A percentile compares a stretch with the other conserved stretches of the same genome.
These are phyloP conservation scores for Glossophaga mutica DNA, from an alignment of 2,797 vertebrate species.

Conservation along the genomic window DNA sequence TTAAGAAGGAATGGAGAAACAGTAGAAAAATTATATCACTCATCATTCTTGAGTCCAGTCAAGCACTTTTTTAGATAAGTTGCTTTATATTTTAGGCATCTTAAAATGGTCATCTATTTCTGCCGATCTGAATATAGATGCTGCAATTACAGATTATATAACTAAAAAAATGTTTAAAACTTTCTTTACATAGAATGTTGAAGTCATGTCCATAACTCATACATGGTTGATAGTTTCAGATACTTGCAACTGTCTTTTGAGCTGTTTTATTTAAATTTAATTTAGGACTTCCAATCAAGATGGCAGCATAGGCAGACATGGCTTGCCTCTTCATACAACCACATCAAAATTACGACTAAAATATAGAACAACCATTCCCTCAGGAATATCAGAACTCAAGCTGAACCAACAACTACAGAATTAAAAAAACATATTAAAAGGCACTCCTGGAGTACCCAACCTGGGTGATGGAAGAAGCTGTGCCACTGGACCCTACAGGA, in stretches of 20 bases:
- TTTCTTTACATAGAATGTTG: not conserved
- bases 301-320: no score
- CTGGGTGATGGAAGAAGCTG: no score
- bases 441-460: no score
- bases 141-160: not conserved
- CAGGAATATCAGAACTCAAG: no score
- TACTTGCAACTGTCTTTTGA: not conserved
- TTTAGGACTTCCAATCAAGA: not conserved
- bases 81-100: not conserved
- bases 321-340: no score
- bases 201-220: not conserved
- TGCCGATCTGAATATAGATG: not conserved
- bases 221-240: not conserved
- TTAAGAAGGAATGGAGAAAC: not conserved
- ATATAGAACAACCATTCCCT: no score
- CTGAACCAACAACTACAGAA: no score
- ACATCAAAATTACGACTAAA: no score
- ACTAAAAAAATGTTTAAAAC: not conserved
- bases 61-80: not conserved
- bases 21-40: not conserved
- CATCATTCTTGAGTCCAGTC: not conserved
- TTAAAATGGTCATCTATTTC: not conserved
- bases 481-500: no score
- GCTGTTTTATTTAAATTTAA: not conserved
- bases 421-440: no score